Conservation (phyloP, 2,113 vertebrate genomes). For the Xiphorhynchus elegans region DNA sequence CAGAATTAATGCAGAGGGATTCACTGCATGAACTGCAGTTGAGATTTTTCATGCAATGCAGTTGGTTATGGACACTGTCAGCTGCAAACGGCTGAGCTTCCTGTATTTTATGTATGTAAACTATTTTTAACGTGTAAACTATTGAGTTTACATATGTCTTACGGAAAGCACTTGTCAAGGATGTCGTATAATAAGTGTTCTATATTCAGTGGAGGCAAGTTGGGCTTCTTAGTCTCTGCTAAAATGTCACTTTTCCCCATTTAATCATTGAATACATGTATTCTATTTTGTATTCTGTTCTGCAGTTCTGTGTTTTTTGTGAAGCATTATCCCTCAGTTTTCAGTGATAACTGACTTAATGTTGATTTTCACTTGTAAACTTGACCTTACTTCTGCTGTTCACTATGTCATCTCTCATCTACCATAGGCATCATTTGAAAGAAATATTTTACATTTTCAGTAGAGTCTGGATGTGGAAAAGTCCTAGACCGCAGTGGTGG, state of each 20-base stretch:
- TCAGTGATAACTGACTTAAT: neutral
- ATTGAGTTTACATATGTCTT: neutral
- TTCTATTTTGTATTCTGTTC: neutral
- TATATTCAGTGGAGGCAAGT: neutral
- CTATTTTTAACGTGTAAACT: neutral
- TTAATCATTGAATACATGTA: neutral
- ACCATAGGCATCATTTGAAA: neutral
- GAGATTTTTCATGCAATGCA: neutral
- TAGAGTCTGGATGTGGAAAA: neutral
- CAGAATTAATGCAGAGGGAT: neutral
- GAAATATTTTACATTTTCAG: neutral
- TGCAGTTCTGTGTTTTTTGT: neutral
- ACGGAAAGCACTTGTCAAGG: neutral
- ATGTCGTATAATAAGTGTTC: neutral
- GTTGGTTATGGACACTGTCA: neutral
- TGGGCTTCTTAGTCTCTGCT: rapidly evolving
- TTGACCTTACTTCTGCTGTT: neutral
- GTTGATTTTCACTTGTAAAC: neutral
- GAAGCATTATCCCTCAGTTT: neutral
- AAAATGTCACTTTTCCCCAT: neutral
- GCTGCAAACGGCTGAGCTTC: neutral
- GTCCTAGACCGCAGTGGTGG: neutral
- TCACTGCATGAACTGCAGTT: neutral
- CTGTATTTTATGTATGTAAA: neutral
- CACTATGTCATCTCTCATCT: neutral